phyloP scores from a whole-genome alignment of 2,797 vertebrate genomes.

The Meriones psammophilus region DNA sequence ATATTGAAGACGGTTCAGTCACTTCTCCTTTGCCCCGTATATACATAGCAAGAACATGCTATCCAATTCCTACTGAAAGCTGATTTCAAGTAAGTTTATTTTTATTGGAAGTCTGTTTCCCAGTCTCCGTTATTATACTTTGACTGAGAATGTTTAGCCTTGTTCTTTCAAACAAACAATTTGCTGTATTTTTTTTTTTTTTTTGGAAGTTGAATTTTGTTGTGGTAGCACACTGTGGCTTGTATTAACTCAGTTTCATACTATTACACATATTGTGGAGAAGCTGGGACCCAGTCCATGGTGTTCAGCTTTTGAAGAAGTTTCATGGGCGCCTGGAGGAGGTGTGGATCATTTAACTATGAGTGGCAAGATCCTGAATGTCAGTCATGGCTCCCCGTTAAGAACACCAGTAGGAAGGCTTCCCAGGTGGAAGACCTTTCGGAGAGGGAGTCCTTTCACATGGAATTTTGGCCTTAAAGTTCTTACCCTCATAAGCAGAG shows the following conservation, averaged over 20 bases:
- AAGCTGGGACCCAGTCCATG: neutral
- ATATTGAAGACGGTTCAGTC: neutral
- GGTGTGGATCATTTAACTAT: neutral
- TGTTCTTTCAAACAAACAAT: conserved; percentile 13
- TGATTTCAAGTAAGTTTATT: neutral
- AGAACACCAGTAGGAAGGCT: neutral
- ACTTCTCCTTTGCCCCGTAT: neutral
- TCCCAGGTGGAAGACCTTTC: neutral
- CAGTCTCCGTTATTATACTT: neutral
- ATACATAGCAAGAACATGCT: neutral
- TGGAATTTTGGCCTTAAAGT: neutral
- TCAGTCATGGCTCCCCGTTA: neutral
- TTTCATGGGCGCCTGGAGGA: neutral
- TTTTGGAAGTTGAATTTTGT: conserved; percentile 19
- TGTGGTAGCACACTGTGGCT: neutral
- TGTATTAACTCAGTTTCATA: conserved; percentile 14
- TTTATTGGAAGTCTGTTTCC: neutral
- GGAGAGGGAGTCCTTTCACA: neutral
- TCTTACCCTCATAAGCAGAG: neutral
- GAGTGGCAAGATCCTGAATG: neutral
- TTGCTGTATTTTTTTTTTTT: neutral
- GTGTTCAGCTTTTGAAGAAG: neutral
- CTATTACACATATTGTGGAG: neutral
- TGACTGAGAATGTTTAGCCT: neutral
- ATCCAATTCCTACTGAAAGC: conserved; percentile 35